Evolutionary conservation across 2,113 vertebrate genomes (phyloP), one percentile per base, ranked within the genome.

Genomic region (Amphiprion percula): DNA sequence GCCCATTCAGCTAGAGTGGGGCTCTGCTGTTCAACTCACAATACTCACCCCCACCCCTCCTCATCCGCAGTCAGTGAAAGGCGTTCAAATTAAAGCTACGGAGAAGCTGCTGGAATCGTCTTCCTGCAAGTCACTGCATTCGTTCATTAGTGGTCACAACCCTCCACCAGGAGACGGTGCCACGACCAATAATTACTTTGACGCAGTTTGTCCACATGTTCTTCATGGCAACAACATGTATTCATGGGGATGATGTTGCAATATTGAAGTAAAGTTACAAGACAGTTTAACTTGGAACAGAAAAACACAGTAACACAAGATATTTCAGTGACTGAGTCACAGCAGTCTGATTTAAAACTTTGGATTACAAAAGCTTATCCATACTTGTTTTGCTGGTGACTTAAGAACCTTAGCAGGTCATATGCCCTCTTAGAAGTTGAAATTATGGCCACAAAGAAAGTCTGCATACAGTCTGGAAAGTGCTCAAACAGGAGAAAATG

Each of bases 371-470:
- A 82, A 88, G 91, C 77, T 90, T 90, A 92, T 82, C 77, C 87
- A 80, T 88, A 85, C 84, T 92, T 93, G 85, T 92, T 92, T 89
- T 90, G 78, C 85, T 80, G 83, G 66, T 85, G 75, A 87, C 74
- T 85, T 91, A 92, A 91, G 84, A 71, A 82, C 85, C 89, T 94
- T 94, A 94, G 80, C 78, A 54, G 90, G 91, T 95, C 94, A 95
- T 94, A 93, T 92, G 91, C 59, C 62, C 50, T 77, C 76, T 87
- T 86, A 87, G 70, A 86, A 73, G 76, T 73, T 80, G 79, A 83
- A 90, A 90, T 89, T 80, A 82, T 82, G 73, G 62, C 74, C 55
- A 58, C 19, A 63, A n/a, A 69, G 64, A 85, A 85, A 74, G 68
- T 54, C 61, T 74, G 54, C 62, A 62, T 85, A 73, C 69, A 84